phyloP scores from a whole-genome alignment of 2,113 vertebrate species.

The Crocuta crocuta region DNA sequence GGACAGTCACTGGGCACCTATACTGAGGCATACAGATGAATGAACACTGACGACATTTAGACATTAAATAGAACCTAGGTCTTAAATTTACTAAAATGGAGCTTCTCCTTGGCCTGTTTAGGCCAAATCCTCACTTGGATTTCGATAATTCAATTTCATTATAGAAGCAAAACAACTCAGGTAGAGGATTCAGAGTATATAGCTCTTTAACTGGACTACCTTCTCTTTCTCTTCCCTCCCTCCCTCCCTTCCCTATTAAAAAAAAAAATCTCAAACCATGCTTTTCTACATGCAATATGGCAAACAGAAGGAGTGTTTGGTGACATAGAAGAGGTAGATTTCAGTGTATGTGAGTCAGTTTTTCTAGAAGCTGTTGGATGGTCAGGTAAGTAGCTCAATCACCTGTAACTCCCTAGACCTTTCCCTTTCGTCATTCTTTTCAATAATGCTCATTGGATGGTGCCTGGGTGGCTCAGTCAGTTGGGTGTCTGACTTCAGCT shows the following conservation, averaged over 20 bases:
- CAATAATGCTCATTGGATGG: no score
- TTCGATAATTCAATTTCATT: neutral
- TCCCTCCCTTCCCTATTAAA: neutral
- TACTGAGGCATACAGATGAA: neutral
- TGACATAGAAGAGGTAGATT: neutral
- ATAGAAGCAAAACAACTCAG: neutral
- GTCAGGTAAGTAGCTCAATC: neutral
- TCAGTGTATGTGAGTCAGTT: neutral
- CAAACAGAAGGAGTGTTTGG: neutral
- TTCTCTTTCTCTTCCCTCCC: neutral
- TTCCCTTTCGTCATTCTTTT: neutral
- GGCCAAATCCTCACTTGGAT: neutral
- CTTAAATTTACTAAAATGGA: neutral
- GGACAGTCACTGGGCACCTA: neutral
- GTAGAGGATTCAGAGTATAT: neutral
- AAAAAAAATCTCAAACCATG: neutral
- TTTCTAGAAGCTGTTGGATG: neutral
- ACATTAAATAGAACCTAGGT: neutral
- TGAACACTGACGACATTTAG: neutral
- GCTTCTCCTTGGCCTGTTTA: neutral
- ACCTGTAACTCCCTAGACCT: neutral
- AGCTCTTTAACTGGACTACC: neutral
- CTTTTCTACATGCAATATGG: neutral
- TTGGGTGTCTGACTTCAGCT: no score
- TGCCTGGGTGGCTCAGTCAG: no score